Base-by-base conservation (phyloP, 2,888 invertebrate genomes). In the Theretra japonica region DNA sequence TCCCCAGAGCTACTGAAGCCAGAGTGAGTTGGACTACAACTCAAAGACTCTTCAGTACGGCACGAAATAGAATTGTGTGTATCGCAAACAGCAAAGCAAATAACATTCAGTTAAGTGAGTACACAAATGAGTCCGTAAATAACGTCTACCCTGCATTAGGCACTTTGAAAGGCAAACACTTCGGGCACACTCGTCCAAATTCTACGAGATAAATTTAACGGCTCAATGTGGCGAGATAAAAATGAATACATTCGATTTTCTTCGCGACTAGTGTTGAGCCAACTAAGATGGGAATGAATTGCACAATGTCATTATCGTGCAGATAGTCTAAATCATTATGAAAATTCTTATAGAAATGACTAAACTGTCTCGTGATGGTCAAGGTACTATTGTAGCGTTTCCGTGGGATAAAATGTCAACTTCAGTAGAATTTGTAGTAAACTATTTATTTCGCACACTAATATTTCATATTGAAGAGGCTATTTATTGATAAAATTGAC, bases 201-300 rank as follows among this genome's bases (percentile, higher is more conserved):
- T 72, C 73, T 70, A 73, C 73, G 69, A 76, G 77, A 80, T 80
- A 81, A 77, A 74, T 72, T 73, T 74, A 72, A 71, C 58, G 23
- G 70, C 68, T 48, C 30, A 62, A 68, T 75, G 75, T 73, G 75
- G 74, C 70, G 68, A 41, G 59, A 76, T 77, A 75, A 79, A 53
- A 57, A 75, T 77, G 74, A 76, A 75, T 73, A 77, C 71, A 70
- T 78, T 75, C 73, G 75, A 72, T 74, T 73, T 75, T 79, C 72
- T 72, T 23, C 30, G 62, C 21, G 21, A 33, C 48, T 65, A n/a
- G n/a, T 60, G 23, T 65, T 65, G 25, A 33, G 21, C 41, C 15
- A 48, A 65, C 48, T 65, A 65, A 33, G 62, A n/a, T 62, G 19
- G 28, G 19, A n/a, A 30, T 62, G 59, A 28, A 30, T 60, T 28